Evolutionary conservation across 2,888 invertebrate genomes (phyloP).

Genomic region (Aphrophora alni): DNA sequence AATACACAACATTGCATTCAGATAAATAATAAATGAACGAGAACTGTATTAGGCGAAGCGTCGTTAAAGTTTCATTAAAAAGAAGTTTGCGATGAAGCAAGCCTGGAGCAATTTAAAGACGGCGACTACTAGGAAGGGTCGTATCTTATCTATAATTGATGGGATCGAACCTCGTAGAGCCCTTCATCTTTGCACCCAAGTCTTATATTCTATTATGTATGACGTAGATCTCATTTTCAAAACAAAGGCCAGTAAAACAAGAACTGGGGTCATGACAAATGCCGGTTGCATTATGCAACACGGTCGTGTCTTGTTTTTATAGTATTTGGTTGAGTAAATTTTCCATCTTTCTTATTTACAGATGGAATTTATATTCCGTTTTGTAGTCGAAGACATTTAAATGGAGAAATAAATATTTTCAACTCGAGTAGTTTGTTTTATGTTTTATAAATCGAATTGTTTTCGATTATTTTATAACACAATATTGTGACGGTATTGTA

Average conservation of each 20-base stretch:
- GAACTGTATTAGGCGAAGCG: neutral
- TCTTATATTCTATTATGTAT: slow-evolving; percentile 6
- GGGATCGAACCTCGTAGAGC: neutral
- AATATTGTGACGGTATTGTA: no score
- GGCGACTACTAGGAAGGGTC: neutral
- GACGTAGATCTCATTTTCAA: neutral
- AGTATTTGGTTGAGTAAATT: neutral
- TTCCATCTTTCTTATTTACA: neutral
- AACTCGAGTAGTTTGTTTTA: no score
- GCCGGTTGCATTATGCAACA: neutral
- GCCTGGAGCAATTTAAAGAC: neutral
- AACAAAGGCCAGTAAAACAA: slow-evolving; percentile 1
- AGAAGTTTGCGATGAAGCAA: slow-evolving; percentile 1
- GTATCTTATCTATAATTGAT: slow-evolving; percentile 9
- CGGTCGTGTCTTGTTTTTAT: neutral
- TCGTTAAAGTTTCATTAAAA: slow-evolving; percentile 9
- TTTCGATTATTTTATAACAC: no score
- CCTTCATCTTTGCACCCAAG: slow-evolving; percentile 9
- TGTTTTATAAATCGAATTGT: no score
- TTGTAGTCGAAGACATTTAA: no score
- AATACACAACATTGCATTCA: neutral
- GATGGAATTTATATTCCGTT: no score
- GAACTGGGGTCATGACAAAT: neutral
- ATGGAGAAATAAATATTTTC: no score
- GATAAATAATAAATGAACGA: neutral